Evolutionary conservation across 1,140 invertebrate species (phyloP), one percentile per base, ranked within the genome.

Genomic region (Drosophila insularis): DNA sequence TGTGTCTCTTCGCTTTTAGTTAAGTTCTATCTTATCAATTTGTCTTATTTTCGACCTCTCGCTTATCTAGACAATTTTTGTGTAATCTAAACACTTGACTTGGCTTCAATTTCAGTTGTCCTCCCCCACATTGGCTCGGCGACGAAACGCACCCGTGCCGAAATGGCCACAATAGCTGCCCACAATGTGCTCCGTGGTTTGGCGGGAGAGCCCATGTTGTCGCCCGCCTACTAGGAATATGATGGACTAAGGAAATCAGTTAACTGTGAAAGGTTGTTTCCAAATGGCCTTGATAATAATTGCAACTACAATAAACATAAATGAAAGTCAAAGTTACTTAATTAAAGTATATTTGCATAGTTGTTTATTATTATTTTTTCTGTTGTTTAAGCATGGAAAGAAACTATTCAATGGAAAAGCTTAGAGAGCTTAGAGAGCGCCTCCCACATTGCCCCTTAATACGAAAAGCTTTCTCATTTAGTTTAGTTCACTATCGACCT

Each of bases 121-220:
- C 91, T 98, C 21, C 98, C 98, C 6, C 98, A 99, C 92, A 93
- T 98, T 81, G 97, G 97, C 19, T 97, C 96, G 90, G 96, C 97
- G 10, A 97, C 97, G 0, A 78, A 93, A 1, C 93, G 95, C 54
- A 97, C 97, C 0, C 94, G 97, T 59, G 94, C 93, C 65, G 94
- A 94, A 2, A 98, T 98, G 98, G 94, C 96, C 8, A 92, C 93
- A 32, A 91, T 97, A 54, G 95, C 97, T 4, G 96, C 96, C 1
- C 92, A 95, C 80, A 98, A 98, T 91, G 95, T 98, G 59, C 80
- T 98, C 13, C 94, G 95, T 73, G 96, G 93, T 0, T 91, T 98
- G 14, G 93, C 93, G 53, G 95, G 94, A 10, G 93, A 95, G 82
- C 92, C 94, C 13, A 93, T 98, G 82, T 91, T 96, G 40, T 93